These are phyloP conservation scores for Semicossyphus pulcher DNA, from an alignment of 2,113 vertebrate genomes.

Conservation along the genomic window DNA sequence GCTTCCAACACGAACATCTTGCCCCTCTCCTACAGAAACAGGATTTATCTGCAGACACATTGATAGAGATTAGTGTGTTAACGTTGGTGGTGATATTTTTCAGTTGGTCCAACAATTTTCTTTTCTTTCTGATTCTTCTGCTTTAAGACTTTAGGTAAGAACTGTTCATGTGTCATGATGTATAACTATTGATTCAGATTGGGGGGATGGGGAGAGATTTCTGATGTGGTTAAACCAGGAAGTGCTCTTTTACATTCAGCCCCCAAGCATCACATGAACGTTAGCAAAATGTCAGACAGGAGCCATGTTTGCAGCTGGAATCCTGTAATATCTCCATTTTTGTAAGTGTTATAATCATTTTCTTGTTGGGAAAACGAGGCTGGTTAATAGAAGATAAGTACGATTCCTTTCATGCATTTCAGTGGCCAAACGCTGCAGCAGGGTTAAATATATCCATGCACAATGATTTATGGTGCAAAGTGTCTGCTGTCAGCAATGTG, in stretches of 20 bases:
- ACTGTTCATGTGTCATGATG: background rate
- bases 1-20: too few species aligned
- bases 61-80: too few species aligned
- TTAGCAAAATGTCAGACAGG: slow-evolving; percentile 45
- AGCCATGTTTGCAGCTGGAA: background rate
- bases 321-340: background rate
- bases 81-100: too few species aligned
- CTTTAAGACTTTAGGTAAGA: background rate
- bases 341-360: slow-evolving; percentile 12
- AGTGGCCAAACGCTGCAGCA: background rate
- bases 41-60: too few species aligned
- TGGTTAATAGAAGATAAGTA: background rate
- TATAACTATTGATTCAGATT: background rate
- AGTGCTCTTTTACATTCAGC: slow-evolving; percentile 19
- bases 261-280: slow-evolving; percentile 19
- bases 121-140: too few species aligned
- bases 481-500: background rate
- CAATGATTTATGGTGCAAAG: background rate
- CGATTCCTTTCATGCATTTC: background rate
- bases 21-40: too few species aligned
- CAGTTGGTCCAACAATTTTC: too few species aligned
- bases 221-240: slow-evolving; percentile 22
- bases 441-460: background rate
- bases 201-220: background rate
- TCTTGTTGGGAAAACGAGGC: background rate